Conservation (phyloP, 2,888 invertebrate species). For the Xestia c-nigrum region DNA sequence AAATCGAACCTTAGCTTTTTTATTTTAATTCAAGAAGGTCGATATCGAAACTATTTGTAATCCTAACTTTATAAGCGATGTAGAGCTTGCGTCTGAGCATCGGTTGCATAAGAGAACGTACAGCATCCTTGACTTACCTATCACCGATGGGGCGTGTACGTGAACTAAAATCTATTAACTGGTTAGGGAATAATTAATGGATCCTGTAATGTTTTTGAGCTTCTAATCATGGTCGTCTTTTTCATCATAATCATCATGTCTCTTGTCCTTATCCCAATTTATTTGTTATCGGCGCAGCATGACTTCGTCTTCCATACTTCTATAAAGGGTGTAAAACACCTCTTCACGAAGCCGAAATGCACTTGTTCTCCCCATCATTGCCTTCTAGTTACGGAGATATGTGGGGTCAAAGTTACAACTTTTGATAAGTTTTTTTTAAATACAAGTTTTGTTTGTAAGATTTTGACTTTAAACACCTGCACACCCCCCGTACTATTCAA, state of each 20-base stretch:
- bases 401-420: no score
- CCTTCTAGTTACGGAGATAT: no score
- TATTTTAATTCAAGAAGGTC: constrained; percentile 2
- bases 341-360: no score
- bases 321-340: no score
- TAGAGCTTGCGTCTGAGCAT: constrained; percentile 55
- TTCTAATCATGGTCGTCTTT: not conserved
- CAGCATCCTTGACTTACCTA: constrained; percentile 61
- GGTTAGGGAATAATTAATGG: not conserved
- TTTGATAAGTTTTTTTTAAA: no score
- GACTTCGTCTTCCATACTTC: no score
- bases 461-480: no score
- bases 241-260: not conserved
- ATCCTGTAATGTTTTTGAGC: not conserved
- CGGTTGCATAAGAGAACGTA: constrained; percentile 60
- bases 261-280: no score
- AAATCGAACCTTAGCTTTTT: constrained; percentile 1
- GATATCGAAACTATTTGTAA: constrained; percentile 19
- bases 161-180: constrained; percentile 42
- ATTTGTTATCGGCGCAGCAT: no score
- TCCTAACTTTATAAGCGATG: constrained; percentile 47
- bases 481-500: no score
- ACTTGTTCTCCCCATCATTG: no score
- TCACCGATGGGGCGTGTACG: constrained; percentile 47
- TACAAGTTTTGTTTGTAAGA: no score